A percentile compares a stretch with the other conserved stretches of the same genome.
phyloP scores from a whole-genome alignment of 2,888 invertebrate genomes.

The Temnothorax ravouxi region DNA sequence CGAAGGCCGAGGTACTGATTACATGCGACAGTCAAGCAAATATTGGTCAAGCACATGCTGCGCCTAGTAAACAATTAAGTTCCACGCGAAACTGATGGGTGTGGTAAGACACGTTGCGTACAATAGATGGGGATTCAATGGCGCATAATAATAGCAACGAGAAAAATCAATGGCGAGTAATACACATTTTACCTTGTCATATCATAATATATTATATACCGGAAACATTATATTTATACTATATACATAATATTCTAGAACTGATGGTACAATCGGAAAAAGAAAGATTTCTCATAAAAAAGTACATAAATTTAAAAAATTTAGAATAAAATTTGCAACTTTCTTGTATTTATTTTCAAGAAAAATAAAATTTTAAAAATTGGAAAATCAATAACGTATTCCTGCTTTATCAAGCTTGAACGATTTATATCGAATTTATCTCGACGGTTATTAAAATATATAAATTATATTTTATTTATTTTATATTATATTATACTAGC shows the following conservation, averaged over 20 bases:
- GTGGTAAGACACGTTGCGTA: slow-evolving; percentile 45
- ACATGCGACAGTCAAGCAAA: slow-evolving; percentile 20
- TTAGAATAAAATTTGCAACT: neutral
- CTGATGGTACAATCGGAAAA: neutral
- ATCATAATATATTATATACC: neutral
- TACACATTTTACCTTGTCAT: slow-evolving; percentile 16
- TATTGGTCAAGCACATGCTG: slow-evolving; percentile 42
- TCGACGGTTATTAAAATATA: neutral
- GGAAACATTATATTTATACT: neutral
- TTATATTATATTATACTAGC: neutral
- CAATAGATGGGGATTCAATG: slow-evolving; percentile 48
- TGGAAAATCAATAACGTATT: neutral
- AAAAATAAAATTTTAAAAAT: neutral
- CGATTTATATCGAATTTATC: neutral
- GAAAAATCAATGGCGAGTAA: slow-evolving; percentile 48
- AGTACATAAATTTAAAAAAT: neutral
- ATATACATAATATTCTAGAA: neutral
- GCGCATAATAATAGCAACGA: slow-evolving; percentile 38
- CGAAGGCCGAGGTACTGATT: slow-evolving; percentile 21
- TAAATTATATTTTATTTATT: neutral
- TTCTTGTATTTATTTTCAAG: neutral
- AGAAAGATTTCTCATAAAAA: neutral
- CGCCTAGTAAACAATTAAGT: slow-evolving; percentile 48
- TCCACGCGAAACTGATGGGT: slow-evolving; percentile 20
- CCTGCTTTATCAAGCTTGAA: neutral